Percentiles rank a stretch among this genome's conserved stretches.
Evolutionary conservation across 2,113 vertebrate species (phyloP).

Genomic region (Hipposideros armiger): DNA sequence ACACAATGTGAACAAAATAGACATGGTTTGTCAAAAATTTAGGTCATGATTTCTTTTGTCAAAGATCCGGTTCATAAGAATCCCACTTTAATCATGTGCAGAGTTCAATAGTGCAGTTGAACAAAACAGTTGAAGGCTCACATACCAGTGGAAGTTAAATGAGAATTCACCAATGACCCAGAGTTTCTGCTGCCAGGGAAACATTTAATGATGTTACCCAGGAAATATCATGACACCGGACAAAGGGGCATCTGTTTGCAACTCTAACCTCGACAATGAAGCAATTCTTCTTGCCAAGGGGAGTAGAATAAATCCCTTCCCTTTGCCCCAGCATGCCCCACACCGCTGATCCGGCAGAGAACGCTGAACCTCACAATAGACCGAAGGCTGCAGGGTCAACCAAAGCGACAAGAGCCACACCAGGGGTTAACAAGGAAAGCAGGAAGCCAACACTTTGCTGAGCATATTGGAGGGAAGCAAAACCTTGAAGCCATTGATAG

Average conservation of each 20-base stretch:
- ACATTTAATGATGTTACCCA: constrained; percentile 70
- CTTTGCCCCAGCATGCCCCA: constrained; percentile 67
- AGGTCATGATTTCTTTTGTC: constrained; percentile 36
- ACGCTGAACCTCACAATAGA: constrained; percentile 45
- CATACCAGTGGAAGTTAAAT: constrained; percentile 59
- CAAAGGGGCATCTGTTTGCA: constrained; percentile 81
- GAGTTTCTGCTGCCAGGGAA: constrained; percentile 65
- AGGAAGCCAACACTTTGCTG: constrained; percentile 63
- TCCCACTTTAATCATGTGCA: neutral
- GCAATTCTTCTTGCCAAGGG: constrained; percentile 75
- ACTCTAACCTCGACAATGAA: constrained; percentile 77
- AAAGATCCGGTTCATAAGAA: constrained; percentile 46
- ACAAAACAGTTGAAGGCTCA: constrained; percentile 52
- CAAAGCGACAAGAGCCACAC: constrained; percentile 64
- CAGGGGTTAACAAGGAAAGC: constrained; percentile 72
- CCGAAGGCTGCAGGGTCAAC: constrained; percentile 66
- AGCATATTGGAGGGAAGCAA: constrained; percentile 60
- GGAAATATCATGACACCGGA: constrained; percentile 75
- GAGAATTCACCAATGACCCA: constrained; percentile 51
- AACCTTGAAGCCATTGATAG: constrained; percentile 39
- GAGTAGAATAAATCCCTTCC: constrained; percentile 78
- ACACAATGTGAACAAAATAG: neutral
- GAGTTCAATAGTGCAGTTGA: constrained; percentile 55
- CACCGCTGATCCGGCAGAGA: constrained; percentile 51
- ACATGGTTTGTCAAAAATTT: constrained; percentile 8